A percentile compares a stretch with the other conserved stretches of the same genome.
phyloP scores from a whole-genome alignment of 1,140 invertebrate species.

The Contarinia nasturtii region DNA sequence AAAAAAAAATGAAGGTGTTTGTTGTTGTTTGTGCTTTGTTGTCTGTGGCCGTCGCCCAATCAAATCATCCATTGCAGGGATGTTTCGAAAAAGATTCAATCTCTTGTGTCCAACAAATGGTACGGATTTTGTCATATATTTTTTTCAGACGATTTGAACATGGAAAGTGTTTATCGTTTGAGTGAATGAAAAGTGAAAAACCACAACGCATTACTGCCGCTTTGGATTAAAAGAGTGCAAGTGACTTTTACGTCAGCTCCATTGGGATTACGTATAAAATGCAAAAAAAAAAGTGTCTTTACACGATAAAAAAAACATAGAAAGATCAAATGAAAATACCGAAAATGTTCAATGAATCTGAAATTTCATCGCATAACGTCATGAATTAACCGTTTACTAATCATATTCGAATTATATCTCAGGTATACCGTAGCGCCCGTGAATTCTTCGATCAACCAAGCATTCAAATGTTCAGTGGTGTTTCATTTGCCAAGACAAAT shows the following conservation, averaged over 20 bases:
- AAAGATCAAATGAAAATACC: too few species aligned
- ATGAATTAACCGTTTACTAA: too few species aligned
- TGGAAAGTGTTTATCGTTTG: neutral
- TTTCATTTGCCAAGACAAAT: conserved; percentile 32
- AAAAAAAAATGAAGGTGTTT: conserved; percentile 16
- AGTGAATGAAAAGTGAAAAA: too few species aligned
- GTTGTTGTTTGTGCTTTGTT: conserved; percentile 9
- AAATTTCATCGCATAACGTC: too few species aligned
- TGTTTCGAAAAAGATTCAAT: conserved; percentile 43
- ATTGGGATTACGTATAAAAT: too few species aligned
- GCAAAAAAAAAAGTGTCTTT: too few species aligned
- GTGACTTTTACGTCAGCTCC: too few species aligned
- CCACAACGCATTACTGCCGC: too few species aligned
- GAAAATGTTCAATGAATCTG: too few species aligned
- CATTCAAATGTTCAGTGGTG: conserved; percentile 33
- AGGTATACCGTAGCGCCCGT: conserved; percentile 35
- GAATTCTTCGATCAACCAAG: conserved; percentile 38
- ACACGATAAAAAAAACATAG: too few species aligned
- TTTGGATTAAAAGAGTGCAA: too few species aligned
- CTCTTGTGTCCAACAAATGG: conserved; percentile 39
- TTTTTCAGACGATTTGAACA: neutral
- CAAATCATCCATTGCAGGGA: conserved; percentile 18
- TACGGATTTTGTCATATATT: conserved; percentile 11
- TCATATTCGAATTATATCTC: neutral
- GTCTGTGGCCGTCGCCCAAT: neutral